Conservation (phyloP, 2,888 invertebrate genomes). For the Parasteatoda lunata region DNA sequence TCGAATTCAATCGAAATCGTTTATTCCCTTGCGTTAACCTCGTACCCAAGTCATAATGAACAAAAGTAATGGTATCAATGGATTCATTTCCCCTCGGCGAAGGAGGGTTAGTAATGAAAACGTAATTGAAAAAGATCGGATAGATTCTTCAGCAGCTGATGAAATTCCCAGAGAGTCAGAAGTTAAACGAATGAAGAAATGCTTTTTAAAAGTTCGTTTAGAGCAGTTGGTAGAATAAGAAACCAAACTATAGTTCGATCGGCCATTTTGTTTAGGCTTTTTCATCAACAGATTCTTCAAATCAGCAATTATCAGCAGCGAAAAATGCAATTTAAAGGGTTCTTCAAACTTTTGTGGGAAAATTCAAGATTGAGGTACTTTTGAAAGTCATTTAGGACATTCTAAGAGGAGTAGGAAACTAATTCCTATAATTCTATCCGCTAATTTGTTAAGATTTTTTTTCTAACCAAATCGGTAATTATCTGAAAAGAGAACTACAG, state of each 20-base stretch:
- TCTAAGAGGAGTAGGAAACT: too few relatives aligned
- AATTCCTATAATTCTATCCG: too few relatives aligned
- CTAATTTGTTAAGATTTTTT: too few relatives aligned
- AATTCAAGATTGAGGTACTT: too few relatives aligned
- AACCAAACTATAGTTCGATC: background rate
- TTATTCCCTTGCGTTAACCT: background rate
- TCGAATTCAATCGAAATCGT: background rate
- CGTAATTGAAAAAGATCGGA: slow-evolving; percentile 51
- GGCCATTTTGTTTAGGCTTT: slow-evolving; percentile 13
- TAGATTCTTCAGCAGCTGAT: slow-evolving; percentile 26
- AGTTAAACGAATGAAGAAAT: slow-evolving; percentile 57
- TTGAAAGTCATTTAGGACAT: too few relatives aligned
- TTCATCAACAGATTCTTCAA: background rate
- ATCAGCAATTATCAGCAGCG: too few relatives aligned
- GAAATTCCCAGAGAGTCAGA: slow-evolving; percentile 37
- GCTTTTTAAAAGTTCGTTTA: slow-evolving; percentile 47
- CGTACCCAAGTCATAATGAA: background rate
- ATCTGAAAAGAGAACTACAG: too few relatives aligned
- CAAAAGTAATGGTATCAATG: slow-evolving; percentile 54
- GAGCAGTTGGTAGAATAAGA: background rate
- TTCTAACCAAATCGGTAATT: too few relatives aligned
- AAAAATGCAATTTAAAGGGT: too few relatives aligned
- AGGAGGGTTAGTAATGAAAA: slow-evolving; percentile 53
- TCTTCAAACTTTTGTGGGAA: too few relatives aligned
- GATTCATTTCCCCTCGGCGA: slow-evolving; percentile 14